Conservation (phyloP, 2,797 vertebrate genomes). For the Tadarida brasiliensis region DNA sequence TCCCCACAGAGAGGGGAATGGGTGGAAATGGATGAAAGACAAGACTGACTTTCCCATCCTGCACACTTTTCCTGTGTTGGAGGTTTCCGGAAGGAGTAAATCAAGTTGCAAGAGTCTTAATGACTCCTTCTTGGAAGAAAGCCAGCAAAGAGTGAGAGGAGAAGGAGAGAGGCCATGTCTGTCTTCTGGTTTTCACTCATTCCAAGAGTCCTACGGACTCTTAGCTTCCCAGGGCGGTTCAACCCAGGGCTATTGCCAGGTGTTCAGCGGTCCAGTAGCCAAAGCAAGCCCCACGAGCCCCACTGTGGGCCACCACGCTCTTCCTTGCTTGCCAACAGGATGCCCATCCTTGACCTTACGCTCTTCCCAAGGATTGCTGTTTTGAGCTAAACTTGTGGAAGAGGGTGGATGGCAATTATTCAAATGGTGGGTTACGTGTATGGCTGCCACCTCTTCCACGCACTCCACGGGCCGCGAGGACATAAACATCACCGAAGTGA, state of each 20-base stretch:
- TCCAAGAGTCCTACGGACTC: not conserved
- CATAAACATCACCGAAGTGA: not conserved
- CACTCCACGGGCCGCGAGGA: accelerated
- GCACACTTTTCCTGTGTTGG: not conserved
- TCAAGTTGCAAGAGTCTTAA: not conserved
- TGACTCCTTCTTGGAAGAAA: not conserved
- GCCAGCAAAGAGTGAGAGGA: not conserved
- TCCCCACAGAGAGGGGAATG: constrained; percentile 58
- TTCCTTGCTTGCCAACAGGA: not conserved
- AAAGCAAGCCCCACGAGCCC: not conserved
- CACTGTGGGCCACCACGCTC: too few relatives aligned
- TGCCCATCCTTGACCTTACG: not conserved
- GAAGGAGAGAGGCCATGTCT: not conserved
- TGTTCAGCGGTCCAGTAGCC: not conserved
- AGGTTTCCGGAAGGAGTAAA: not conserved
- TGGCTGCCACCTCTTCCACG: not conserved
- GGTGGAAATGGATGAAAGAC: not conserved
- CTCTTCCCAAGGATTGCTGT: not conserved
- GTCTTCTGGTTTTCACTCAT: not conserved
- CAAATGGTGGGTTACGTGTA: too few relatives aligned
- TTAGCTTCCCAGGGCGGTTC: not conserved
- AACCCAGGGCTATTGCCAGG: not conserved
- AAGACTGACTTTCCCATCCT: constrained; percentile 52
- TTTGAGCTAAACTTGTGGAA: not conserved
- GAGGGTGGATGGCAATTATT: not conserved